Evolutionary conservation across 2,113 vertebrate genomes (phyloP).

Genomic region (Zosterops borbonicus): DNA sequence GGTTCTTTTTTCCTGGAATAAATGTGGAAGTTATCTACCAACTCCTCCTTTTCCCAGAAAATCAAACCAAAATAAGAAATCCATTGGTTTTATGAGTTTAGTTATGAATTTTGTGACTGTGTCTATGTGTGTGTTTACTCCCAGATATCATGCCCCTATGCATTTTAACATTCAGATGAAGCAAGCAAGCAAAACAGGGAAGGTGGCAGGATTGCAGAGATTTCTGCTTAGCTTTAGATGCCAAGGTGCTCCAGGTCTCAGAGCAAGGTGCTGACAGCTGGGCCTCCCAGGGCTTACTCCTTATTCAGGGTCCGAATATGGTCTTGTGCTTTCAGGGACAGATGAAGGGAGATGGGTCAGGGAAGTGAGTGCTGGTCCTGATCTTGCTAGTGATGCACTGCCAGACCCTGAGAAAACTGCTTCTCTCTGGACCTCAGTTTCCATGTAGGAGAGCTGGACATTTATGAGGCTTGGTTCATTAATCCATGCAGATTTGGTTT

Average conservation of each 20-base stretch:
- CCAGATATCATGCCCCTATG: rapidly evolving
- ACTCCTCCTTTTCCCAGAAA: neutral
- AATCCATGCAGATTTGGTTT: neutral
- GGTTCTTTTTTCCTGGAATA: neutral
- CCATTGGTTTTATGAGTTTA: neutral
- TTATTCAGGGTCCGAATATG: neutral
- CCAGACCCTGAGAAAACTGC: neutral
- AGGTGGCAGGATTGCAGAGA: neutral
- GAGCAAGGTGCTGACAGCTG: neutral
- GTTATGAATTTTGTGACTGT: neutral
- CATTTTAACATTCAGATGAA: neutral
- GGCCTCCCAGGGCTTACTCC: neutral
- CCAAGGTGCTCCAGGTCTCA: neutral
- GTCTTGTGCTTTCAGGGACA: rapidly evolving
- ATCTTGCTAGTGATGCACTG: neutral
- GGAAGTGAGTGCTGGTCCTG: neutral
- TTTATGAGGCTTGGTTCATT: neutral
- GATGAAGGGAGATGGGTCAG: neutral
- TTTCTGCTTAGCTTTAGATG: neutral
- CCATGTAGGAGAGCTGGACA: neutral
- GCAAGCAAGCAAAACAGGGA: neutral
- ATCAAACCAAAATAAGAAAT: neutral
- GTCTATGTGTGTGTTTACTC: neutral
- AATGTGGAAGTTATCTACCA: neutral
- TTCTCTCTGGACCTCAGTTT: neutral